Conservation (phyloP, 2,113 vertebrate species). For the Phalacrocorax aristotelis region DNA sequence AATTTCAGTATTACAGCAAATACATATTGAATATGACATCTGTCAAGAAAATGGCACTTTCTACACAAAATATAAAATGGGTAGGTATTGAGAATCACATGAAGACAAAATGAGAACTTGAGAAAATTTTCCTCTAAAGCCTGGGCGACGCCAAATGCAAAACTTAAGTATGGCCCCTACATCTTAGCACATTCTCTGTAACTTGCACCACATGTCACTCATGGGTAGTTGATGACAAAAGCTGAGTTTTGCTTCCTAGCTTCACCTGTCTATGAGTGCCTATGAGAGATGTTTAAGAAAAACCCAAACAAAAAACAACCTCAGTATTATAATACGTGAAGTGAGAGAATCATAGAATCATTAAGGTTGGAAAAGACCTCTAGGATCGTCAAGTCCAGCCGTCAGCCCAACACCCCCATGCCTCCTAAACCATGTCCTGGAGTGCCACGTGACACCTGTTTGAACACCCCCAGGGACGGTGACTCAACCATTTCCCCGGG, state of each 20-base stretch:
- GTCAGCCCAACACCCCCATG: no score
- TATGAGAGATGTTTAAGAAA: no score
- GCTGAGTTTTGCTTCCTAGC: not conserved
- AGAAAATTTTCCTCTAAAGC: not conserved
- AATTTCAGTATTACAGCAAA: not conserved
- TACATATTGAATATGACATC: not conserved
- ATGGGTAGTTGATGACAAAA: rapidly evolving
- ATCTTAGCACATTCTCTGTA: rapidly evolving
- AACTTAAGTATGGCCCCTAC: rapidly evolving
- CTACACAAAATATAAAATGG: not conserved
- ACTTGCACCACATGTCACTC: rapidly evolving
- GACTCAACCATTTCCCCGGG: no score
- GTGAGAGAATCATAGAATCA: no score
- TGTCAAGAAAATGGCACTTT: not conserved
- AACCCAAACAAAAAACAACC: no score
- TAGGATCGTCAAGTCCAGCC: no score
- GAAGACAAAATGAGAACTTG: not conserved
- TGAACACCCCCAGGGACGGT: no score
- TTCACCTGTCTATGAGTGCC: rapidly evolving
- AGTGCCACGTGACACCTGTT: no score
- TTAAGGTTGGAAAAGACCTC: no score
- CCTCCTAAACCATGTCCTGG: no score
- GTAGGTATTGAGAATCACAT: not conserved
- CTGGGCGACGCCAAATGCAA: not conserved
- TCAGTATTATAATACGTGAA: no score